Conservation (phyloP, 1,140 invertebrate genomes). For the Phymorhynchus buccinoides region DNA sequence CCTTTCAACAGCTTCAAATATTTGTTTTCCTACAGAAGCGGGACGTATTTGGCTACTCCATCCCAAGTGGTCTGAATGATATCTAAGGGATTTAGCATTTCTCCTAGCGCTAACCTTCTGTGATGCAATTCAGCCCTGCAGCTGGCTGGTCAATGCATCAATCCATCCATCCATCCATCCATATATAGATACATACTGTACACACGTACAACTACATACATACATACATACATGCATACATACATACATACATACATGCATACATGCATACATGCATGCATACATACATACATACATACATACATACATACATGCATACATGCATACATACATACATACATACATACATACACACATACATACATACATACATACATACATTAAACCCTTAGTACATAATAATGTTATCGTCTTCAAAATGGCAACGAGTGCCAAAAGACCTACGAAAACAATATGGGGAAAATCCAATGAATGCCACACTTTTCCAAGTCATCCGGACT, state of each 20-base stretch:
- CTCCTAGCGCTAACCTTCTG: too few relatives aligned
- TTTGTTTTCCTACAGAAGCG: not conserved
- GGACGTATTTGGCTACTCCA: not conserved
- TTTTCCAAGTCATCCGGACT: too few relatives aligned
- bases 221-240: slow-evolving; percentile 42
- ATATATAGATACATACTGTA: too few relatives aligned
- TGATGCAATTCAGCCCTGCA: not conserved
- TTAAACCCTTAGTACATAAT: not conserved
- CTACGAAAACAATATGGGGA: too few relatives aligned
- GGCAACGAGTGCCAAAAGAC: too few relatives aligned
- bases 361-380: slow-evolving; percentile 42
- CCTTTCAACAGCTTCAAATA: not conserved
- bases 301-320: slow-evolving; percentile 48
- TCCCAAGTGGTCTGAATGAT: not conserved
- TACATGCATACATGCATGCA: slow-evolving; percentile 52
- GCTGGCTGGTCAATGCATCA: not conserved
- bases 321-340: slow-evolving; percentile 40
- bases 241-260: slow-evolving; percentile 53
- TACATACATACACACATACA: slow-evolving; percentile 34
- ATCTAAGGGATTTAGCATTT: not conserved
- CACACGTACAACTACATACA: too few relatives aligned
- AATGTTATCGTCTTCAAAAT: too few relatives aligned
- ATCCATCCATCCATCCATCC: too few relatives aligned
- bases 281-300: slow-evolving; percentile 45
- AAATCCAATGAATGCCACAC: too few relatives aligned